Percentiles rank a stretch among this genome's conserved stretches.
Evolutionary conservation across 2,113 vertebrate genomes (phyloP).

Genomic region (Choloepus hoffmanni): DNA sequence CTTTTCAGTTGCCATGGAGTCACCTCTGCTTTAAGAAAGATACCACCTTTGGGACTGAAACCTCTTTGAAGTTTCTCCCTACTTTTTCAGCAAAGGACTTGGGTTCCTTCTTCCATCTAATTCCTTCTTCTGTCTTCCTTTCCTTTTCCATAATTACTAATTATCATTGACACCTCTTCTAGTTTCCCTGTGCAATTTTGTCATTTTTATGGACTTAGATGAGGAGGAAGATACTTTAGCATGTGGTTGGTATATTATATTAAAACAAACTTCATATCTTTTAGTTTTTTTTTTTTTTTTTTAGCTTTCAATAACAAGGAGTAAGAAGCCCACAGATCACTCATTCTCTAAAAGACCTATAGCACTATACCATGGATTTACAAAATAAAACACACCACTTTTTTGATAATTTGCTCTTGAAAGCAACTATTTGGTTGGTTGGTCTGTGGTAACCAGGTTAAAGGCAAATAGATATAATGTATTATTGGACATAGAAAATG

Average conservation of each 20-base stretch:
- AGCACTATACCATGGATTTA: not conserved
- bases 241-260: not conserved
- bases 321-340: not conserved
- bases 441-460: not conserved
- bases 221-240: not conserved
- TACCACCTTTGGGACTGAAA: not conserved
- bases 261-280: not conserved
- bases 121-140: not conserved
- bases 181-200: not conserved
- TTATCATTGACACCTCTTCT: not conserved
- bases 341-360: not conserved
- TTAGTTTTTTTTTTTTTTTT: not conserved
- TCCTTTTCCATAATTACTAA: conserved; percentile 1
- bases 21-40: not conserved
- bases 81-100: not conserved
- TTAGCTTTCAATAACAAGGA: not conserved
- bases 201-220: conserved; percentile 1
- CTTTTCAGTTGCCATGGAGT: not conserved
- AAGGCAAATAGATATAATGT: not conserved
- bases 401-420: not conserved
- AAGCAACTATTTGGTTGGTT: not conserved
- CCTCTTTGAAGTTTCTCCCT: not conserved
- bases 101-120: not conserved
- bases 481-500: too few relatives aligned
- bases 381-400: not conserved